Percentiles rank a stretch among this genome's conserved stretches.
phyloP scores from a whole-genome alignment of 1,140 invertebrate species.

The Drosophila lacertosa region DNA sequence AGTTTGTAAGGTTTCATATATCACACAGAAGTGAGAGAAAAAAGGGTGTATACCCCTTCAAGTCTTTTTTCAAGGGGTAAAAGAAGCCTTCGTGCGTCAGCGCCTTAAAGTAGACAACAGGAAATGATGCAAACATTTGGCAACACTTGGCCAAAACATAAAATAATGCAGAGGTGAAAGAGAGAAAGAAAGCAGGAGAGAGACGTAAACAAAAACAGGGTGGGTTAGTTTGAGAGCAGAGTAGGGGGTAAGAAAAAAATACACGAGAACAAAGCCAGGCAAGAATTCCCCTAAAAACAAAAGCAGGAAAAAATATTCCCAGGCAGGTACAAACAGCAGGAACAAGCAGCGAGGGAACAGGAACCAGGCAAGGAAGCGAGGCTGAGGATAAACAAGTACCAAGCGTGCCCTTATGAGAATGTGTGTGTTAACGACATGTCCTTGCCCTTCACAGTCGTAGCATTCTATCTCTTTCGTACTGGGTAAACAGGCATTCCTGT shows the following conservation, averaged over 20 bases:
- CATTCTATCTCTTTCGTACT: slow-evolving; percentile 29
- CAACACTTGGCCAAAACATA: slow-evolving; percentile 61
- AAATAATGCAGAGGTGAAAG: slow-evolving; percentile 29
- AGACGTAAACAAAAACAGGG: slow-evolving; percentile 1
- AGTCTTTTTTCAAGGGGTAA: slow-evolving; percentile 4
- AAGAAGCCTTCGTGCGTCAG: slow-evolving; percentile 29
- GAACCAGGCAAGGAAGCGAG: slow-evolving; percentile 46
- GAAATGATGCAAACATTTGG: slow-evolving; percentile 79
- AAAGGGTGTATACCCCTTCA: neutral
- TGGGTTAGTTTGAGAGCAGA: slow-evolving; percentile 21
- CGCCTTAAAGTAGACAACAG: slow-evolving; percentile 69
- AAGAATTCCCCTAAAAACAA: slow-evolving; percentile 64
- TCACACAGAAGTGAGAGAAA: no score
- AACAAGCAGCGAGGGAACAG: slow-evolving; percentile 24
- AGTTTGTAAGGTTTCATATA: no score
- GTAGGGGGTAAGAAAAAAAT: slow-evolving; percentile 42
- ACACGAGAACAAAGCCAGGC: slow-evolving; percentile 15
- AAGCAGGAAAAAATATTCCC: slow-evolving; percentile 64
- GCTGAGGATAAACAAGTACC: slow-evolving; percentile 56
- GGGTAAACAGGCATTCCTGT: slow-evolving; percentile 61
- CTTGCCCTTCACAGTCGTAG: slow-evolving; percentile 28
- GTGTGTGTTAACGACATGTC: slow-evolving; percentile 25
- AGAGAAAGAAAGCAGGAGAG: slow-evolving; percentile 6
- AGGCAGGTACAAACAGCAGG: slow-evolving; percentile 64
- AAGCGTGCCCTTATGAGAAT: slow-evolving; percentile 29